Conservation (phyloP, 2,888 invertebrate species). For the Dolichopus griseipennis region DNA sequence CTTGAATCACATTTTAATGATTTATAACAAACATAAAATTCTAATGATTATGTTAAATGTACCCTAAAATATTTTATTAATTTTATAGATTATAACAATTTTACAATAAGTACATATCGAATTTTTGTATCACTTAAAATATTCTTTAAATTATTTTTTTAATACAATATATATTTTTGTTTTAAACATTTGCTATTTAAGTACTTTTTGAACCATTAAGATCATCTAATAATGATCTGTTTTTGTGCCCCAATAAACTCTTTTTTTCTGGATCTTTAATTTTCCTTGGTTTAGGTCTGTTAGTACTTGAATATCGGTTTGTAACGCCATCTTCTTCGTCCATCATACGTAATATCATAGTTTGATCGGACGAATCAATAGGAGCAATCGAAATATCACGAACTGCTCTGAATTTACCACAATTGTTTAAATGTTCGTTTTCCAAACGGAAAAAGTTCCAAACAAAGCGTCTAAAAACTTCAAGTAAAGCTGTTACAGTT, state of each 20-base stretch:
- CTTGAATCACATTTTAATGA: no score
- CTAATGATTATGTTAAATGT: no score
- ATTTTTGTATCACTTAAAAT: no score
- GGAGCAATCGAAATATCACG: constrained; percentile 95
- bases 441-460: constrained; percentile 99
- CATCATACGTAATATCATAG: constrained; percentile 87
- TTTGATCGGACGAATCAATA: constrained; percentile 86
- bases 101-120: no score
- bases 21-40: no score
- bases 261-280: constrained; percentile 51
- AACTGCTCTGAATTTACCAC: constrained; percentile 97
- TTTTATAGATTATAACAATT: no score
- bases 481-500: constrained; percentile 72
- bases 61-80: no score
- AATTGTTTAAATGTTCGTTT: constrained; percentile 98
- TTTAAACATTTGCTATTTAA: background rate
- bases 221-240: background rate
- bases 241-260: constrained; percentile 42
- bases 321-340: constrained; percentile 83
- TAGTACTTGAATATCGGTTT: constrained; percentile 57
- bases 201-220: background rate
- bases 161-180: no score
- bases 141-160: no score
- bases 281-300: constrained; percentile 51
- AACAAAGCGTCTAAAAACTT: constrained; percentile 89